phyloP scores from a whole-genome alignment of 2,797 vertebrate genomes.

The Helicolenus hilgendorfi region DNA sequence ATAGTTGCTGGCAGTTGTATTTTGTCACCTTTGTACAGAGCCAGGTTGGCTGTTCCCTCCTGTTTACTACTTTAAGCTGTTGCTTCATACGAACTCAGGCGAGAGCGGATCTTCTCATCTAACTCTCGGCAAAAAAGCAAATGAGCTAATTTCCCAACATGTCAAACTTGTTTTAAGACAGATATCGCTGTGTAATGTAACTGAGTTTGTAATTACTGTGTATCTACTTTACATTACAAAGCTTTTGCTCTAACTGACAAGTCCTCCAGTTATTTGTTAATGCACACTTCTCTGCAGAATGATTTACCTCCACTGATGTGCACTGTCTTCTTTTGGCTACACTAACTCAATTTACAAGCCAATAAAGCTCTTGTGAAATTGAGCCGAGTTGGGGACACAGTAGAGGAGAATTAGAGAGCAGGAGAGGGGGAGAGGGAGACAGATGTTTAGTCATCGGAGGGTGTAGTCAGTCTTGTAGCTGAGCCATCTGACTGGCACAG shows the following conservation, averaged over 20 bases:
- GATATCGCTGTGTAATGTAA: background rate
- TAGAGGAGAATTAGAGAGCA: slow-evolving; percentile 39
- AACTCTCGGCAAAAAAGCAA: background rate
- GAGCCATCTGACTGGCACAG: slow-evolving; percentile 42
- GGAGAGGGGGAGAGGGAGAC: slow-evolving; percentile 22
- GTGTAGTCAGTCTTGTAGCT: slow-evolving; percentile 34
- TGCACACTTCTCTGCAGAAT: slow-evolving; percentile 23
- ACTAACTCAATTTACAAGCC: slow-evolving; percentile 41
- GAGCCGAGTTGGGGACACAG: slow-evolving; percentile 34
- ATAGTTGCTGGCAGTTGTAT: no score
- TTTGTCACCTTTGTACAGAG: background rate
- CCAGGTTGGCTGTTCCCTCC: background rate
- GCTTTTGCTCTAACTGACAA: background rate
- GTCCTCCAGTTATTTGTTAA: background rate
- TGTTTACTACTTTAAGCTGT: background rate
- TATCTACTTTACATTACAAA: background rate
- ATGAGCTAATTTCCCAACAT: background rate
- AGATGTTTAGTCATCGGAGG: slow-evolving; percentile 46
- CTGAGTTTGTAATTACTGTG: background rate
- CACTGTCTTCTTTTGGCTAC: slow-evolving; percentile 19
- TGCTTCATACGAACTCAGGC: background rate
- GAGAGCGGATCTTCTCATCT: background rate
- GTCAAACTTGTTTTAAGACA: background rate
- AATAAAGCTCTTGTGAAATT: slow-evolving; percentile 48
- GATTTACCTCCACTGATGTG: slow-evolving; percentile 27